These are phyloP conservation scores for Antrozous pallidus DNA, from an alignment of 2,797 vertebrate species.

Conservation along the genomic window DNA sequence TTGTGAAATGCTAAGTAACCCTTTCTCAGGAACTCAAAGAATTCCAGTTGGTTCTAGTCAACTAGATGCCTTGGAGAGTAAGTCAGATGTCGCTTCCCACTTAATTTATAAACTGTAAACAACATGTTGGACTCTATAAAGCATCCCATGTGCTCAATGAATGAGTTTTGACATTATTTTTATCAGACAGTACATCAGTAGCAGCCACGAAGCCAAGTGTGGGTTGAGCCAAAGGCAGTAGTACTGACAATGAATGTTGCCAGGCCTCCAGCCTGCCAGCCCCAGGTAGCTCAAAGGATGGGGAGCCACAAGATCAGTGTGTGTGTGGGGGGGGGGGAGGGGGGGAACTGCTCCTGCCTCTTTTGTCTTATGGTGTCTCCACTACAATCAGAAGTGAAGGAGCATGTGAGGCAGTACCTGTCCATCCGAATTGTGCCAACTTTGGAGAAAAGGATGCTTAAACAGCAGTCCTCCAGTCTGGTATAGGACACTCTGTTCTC, in stretches of 20 bases:
- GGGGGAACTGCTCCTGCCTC: neutral
- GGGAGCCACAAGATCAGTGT: neutral
- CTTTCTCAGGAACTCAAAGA: slow-evolving; percentile 51
- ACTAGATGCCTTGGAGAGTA: slow-evolving; percentile 58
- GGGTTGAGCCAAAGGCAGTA: neutral
- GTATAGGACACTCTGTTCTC: neutral
- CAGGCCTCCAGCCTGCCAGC: neutral
- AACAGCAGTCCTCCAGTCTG: neutral
- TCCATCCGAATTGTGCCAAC: neutral
- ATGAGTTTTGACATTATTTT: slow-evolving; percentile 47
- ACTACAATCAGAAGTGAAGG: neutral
- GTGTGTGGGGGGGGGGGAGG: neutral
- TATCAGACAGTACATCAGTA: slow-evolving; percentile 12
- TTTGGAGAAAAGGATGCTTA: neutral
- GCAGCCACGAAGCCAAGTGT: slow-evolving; percentile 18
- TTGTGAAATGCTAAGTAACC: slow-evolving; percentile 46
- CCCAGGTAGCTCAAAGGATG: neutral
- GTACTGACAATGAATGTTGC: neutral
- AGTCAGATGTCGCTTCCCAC: slow-evolving; percentile 53
- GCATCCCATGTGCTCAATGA: slow-evolving; percentile 12
- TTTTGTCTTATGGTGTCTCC: neutral
- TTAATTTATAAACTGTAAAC: slow-evolving; percentile 72
- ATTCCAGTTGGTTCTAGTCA: slow-evolving; percentile 57
- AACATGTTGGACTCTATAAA: slow-evolving; percentile 55
- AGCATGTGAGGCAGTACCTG: neutral